Evolutionary conservation across 1,140 invertebrate species (phyloP).

Genomic region (Caerostris darwini): DNA sequence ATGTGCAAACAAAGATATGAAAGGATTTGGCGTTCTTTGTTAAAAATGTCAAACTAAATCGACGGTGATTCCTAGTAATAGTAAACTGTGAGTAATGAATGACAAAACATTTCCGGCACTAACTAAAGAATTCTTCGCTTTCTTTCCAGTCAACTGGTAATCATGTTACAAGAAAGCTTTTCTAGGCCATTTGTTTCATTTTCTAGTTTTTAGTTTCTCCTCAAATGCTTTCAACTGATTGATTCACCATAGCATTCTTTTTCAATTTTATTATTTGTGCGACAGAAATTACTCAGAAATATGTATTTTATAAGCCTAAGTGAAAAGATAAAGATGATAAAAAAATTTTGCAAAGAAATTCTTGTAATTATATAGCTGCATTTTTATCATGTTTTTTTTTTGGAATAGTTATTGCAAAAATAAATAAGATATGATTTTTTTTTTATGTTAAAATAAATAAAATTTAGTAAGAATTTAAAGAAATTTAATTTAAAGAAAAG

Average conservation of each 20-base stretch:
- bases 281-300: constrained; percentile 3
- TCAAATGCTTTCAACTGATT: constrained; percentile 58
- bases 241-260: neutral
- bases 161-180: constrained; percentile 46
- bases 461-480: no score
- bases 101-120: neutral
- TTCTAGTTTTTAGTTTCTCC: constrained; percentile 15
- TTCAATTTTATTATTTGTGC: neutral
- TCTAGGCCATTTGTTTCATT: constrained; percentile 44
- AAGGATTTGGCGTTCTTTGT: neutral
- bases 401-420: neutral
- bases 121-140: neutral
- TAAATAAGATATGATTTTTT: no score
- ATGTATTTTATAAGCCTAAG: neutral
- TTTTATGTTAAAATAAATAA: no score
- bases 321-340: neutral
- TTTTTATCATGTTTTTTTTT: neutral
- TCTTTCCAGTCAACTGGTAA: constrained; percentile 48
- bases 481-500: no score
- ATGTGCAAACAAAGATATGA: neutral
- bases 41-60: neutral
- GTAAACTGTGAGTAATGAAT: neutral
- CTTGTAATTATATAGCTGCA: neutral
- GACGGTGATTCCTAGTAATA: neutral
- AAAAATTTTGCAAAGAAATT: neutral